Evolutionary conservation across 2,113 vertebrate genomes (phyloP).

Genomic region (Dipodomys spectabilis): DNA sequence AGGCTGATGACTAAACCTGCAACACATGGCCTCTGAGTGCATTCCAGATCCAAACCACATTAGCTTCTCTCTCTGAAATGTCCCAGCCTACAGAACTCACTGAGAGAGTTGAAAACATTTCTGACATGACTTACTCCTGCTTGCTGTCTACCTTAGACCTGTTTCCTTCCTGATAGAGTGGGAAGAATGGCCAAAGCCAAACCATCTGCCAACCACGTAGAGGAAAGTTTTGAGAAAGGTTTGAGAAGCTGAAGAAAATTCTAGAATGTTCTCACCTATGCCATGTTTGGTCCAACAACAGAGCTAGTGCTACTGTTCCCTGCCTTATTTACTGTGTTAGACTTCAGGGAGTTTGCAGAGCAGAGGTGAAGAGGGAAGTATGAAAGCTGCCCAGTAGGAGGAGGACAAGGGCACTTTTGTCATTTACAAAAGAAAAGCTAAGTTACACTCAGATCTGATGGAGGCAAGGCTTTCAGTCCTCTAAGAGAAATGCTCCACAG

Average conservation of each 20-base stretch:
- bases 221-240: neutral
- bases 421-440: neutral
- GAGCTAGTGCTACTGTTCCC: neutral
- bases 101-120: neutral
- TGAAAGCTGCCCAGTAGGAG: neutral
- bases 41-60: neutral
- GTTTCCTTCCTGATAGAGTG: constrained; percentile 25
- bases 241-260: constrained; percentile 31
- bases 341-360: neutral
- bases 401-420: neutral
- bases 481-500: constrained; percentile 16
- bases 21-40: neutral
- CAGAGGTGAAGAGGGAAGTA: neutral
- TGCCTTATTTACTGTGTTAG: neutral
- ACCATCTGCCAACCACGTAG: neutral
- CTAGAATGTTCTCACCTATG: constrained; percentile 15
- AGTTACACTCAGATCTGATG: neutral
- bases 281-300: neutral
- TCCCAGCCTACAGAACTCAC: neutral
- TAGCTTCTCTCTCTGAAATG: neutral
- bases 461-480: neutral
- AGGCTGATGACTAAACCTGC: neutral
- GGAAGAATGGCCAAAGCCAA: neutral
- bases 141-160: neutral
- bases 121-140: constrained; percentile 36